phyloP scores from a whole-genome alignment of 2,888 invertebrate species.

The Euzetes globulus region DNA sequence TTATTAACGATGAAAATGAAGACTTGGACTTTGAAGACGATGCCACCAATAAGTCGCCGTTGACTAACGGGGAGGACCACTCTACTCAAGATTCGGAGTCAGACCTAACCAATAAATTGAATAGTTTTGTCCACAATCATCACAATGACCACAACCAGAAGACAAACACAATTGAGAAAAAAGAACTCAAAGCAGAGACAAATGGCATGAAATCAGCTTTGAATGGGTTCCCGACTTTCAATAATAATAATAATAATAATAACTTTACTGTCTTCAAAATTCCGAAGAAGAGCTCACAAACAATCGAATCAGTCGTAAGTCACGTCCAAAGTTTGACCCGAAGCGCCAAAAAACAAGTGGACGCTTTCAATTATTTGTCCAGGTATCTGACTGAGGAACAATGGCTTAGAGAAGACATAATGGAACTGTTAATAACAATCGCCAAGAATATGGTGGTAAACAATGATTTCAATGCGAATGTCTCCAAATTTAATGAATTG shows the following conservation, averaged over 20 bases:
- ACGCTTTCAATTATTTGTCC: background rate
- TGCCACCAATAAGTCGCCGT: background rate
- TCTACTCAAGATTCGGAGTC: background rate
- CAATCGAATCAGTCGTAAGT: background rate
- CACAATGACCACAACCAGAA: background rate
- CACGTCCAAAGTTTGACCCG: background rate
- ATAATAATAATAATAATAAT: background rate
- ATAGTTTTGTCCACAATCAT: background rate
- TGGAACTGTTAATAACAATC: background rate
- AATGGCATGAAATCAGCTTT: too few species aligned
- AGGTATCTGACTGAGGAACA: background rate
- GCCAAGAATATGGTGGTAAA: background rate
- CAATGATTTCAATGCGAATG: background rate
- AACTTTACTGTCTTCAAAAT: slow-evolving; percentile 25
- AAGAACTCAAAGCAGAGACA: background rate
- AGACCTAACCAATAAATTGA: background rate
- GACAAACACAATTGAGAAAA: background rate
- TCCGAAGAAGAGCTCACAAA: background rate
- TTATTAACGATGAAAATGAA: background rate
- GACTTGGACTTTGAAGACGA: background rate
- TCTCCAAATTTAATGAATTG: background rate
- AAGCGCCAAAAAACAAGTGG: background rate
- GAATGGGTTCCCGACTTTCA: background rate
- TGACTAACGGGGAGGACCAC: background rate
- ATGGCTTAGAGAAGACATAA: background rate